These are phyloP conservation scores for Theocolax elegans DNA, from an alignment of 1,140 invertebrate species.

Conservation along the genomic window DNA sequence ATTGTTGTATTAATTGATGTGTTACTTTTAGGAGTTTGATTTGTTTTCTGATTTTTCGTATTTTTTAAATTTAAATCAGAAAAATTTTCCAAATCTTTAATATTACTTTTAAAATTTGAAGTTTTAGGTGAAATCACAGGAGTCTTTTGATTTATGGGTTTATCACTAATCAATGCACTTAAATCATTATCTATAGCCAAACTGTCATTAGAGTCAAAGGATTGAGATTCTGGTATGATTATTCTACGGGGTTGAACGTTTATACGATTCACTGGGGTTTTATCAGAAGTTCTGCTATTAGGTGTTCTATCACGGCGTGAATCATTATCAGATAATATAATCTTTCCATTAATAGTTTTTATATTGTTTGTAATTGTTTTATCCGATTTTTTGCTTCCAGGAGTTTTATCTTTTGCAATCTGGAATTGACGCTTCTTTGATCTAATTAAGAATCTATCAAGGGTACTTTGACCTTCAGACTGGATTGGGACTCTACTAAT, in stretches of 20 bases:
- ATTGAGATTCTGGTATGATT: slow-evolving; percentile 7
- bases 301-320: not conserved
- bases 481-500: not conserved
- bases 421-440: slow-evolving; percentile 5
- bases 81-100: not conserved
- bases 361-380: not conserved
- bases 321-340: not conserved
- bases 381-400: slow-evolving; percentile 5
- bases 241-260: not conserved
- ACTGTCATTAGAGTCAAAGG: slow-evolving; percentile 5
- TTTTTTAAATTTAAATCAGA: slow-evolving; percentile 2
- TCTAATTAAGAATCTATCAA: slow-evolving; percentile 20
- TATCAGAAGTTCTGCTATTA: not conserved
- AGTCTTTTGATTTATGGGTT: not conserved
- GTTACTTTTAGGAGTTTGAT: not conserved
- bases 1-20: slow-evolving; percentile 40
- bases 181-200: not conserved
- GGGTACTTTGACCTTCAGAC: slow-evolving; percentile 10
- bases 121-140: not conserved
- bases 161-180: not conserved
- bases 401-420: slow-evolving; percentile 10
- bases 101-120: slow-evolving; percentile 17
- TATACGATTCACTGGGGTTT: not conserved
- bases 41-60: not conserved
- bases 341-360: not conserved